phyloP scores from a whole-genome alignment of 2,888 invertebrate genomes.

The Apotomis betuletana region DNA sequence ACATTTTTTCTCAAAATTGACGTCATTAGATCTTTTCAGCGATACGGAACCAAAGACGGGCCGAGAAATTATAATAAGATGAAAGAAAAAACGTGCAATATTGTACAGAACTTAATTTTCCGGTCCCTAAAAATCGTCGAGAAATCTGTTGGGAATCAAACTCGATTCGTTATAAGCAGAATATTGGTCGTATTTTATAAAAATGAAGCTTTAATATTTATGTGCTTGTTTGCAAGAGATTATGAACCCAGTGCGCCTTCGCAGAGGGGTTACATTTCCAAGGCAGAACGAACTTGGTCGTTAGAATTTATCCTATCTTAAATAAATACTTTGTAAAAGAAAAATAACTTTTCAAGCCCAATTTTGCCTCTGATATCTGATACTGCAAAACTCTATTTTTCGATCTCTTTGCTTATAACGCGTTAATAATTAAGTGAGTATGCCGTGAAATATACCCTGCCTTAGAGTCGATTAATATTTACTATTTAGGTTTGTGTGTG shows the following conservation, averaged over 20 bases:
- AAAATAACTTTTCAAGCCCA: not conserved
- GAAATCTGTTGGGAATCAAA: slow-evolving; percentile 33
- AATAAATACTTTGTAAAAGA: not conserved
- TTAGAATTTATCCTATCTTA: not conserved
- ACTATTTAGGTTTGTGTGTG: not conserved
- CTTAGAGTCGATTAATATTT: not conserved
- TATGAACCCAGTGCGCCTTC: not conserved
- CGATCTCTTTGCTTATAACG: not conserved
- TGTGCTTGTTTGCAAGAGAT: slow-evolving; percentile 8
- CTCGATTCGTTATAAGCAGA: slow-evolving; percentile 35
- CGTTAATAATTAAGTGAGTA: not conserved
- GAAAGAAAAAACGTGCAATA: slow-evolving; percentile 31
- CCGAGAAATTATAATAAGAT: slow-evolving; percentile 33
- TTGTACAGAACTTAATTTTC: slow-evolving; percentile 37
- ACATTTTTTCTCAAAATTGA: slow-evolving; percentile 31
- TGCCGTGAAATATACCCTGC: not conserved
- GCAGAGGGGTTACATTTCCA: not conserved
- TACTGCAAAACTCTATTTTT: not conserved
- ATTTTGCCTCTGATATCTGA: not conserved
- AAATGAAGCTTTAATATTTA: slow-evolving; percentile 24
- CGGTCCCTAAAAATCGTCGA: slow-evolving; percentile 33
- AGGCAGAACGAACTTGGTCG: not conserved
- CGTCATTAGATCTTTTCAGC: slow-evolving; percentile 38
- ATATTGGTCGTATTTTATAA: slow-evolving; percentile 31
- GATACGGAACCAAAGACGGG: slow-evolving; percentile 25